Percentiles rank a stretch among this genome's conserved stretches.
Evolutionary conservation across 2,888 invertebrate genomes (phyloP).

Genomic region (Metallyticus violacea): DNA sequence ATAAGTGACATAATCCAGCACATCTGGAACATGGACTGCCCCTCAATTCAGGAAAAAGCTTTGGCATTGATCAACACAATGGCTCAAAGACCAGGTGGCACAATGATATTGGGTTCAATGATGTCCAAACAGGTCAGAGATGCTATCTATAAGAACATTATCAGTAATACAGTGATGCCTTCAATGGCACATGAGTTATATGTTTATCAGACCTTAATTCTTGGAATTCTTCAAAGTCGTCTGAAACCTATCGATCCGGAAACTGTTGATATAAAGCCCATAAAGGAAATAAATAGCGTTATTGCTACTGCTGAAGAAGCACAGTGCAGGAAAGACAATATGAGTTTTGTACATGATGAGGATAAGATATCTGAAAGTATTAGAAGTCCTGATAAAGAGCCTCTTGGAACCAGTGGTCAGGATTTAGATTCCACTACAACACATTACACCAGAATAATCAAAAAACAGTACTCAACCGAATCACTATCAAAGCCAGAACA

Average conservation of each 20-base stretch:
- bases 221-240: slow-evolving; percentile 4
- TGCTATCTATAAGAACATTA: slow-evolving; percentile 12
- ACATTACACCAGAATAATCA: background rate
- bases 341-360: background rate
- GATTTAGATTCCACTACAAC: background rate
- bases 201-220: slow-evolving; percentile 22
- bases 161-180: background rate
- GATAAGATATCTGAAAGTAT: background rate
- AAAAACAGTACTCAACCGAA: background rate
- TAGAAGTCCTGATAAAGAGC: background rate
- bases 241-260: slow-evolving; percentile 12
- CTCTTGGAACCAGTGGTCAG: background rate
- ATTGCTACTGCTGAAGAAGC: slow-evolving; percentile 3
- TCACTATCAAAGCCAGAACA: background rate
- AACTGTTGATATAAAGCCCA: slow-evolving; percentile 2
- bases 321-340: background rate
- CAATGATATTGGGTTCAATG: slow-evolving; percentile 3
- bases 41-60: slow-evolving; percentile 23
- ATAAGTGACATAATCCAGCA: slow-evolving; percentile 21
- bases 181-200: slow-evolving; percentile 23
- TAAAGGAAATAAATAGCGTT: slow-evolving; percentile 16
- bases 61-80: slow-evolving; percentile 23
- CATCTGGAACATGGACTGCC: slow-evolving; percentile 13
- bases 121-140: slow-evolving; percentile 13
- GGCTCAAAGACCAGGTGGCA: background rate